phyloP scores from a whole-genome alignment of 2,888 invertebrate species.

The Spatulosminthurus flaviceps region DNA sequence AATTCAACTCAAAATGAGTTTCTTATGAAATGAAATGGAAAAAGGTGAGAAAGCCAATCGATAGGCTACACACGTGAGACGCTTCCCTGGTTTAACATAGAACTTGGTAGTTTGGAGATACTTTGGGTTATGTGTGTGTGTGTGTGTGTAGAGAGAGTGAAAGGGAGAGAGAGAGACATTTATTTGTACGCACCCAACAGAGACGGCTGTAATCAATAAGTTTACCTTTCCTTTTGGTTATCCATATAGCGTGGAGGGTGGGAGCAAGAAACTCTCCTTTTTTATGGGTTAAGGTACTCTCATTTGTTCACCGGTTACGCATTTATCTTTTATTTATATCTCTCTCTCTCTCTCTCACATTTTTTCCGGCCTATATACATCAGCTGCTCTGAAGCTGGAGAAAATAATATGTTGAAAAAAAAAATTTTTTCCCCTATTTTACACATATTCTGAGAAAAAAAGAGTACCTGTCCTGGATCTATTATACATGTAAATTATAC shows the following conservation, averaged over 20 bases:
- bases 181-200: constrained; percentile 21
- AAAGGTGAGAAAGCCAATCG: constrained; percentile 57
- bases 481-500: no score
- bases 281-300: neutral
- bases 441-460: no score
- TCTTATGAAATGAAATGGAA: constrained; percentile 52
- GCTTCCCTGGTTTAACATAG: constrained; percentile 35
- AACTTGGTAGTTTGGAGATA: neutral
- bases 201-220: constrained; percentile 20
- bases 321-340: constrained; percentile 22
- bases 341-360: constrained; percentile 2
- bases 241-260: neutral
- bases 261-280: constrained; percentile 31
- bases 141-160: no score
- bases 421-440: no score
- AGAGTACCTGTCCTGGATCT: no score
- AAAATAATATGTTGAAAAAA: no score
- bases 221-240: neutral
- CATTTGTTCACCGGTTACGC: constrained; percentile 21
- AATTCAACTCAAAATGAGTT: neutral
- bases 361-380: no score
- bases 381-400: no score
- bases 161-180: constrained; percentile 1
- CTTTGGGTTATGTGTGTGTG: neutral
- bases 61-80: constrained; percentile 54